phyloP scores from a whole-genome alignment of 1,140 invertebrate species.

The Aphis gossypii region DNA sequence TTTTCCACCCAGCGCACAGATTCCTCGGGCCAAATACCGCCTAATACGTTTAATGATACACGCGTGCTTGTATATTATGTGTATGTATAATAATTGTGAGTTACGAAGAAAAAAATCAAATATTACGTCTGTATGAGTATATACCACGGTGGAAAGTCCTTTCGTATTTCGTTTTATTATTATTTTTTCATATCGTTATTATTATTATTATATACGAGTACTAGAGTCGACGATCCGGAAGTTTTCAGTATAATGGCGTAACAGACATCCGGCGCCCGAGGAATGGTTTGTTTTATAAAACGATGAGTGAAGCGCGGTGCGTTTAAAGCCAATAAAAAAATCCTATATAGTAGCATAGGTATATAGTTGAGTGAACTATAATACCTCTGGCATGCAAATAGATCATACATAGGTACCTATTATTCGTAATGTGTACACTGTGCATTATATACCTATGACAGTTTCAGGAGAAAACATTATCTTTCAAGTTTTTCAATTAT shows the following conservation, averaged over 20 bases:
- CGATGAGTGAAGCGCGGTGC: neutral
- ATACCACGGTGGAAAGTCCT: neutral
- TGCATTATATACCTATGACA: neutral
- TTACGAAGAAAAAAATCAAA: neutral
- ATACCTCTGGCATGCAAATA: neutral
- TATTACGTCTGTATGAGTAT: neutral
- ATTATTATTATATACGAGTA: neutral
- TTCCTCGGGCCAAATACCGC: constrained; percentile 24
- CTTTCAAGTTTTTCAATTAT: neutral
- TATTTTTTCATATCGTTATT: constrained; percentile 9
- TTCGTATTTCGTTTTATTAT: constrained; percentile 11
- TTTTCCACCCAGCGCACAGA: neutral
- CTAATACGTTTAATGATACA: neutral
- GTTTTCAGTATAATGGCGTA: constrained; percentile 30
- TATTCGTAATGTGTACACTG: neutral
- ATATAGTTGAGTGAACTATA: neutral
- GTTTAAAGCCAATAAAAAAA: neutral
- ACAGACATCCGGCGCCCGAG: constrained; percentile 38
- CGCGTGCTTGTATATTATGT: neutral
- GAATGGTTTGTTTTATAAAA: constrained; percentile 24
- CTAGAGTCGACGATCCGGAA: constrained; percentile 2
- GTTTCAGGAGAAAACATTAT: neutral
- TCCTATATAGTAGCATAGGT: too few species aligned
- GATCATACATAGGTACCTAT: neutral
- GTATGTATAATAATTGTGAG: neutral